Evolutionary conservation across 2,888 invertebrate species (phyloP).

Genomic region (Cerastoderma edule): DNA sequence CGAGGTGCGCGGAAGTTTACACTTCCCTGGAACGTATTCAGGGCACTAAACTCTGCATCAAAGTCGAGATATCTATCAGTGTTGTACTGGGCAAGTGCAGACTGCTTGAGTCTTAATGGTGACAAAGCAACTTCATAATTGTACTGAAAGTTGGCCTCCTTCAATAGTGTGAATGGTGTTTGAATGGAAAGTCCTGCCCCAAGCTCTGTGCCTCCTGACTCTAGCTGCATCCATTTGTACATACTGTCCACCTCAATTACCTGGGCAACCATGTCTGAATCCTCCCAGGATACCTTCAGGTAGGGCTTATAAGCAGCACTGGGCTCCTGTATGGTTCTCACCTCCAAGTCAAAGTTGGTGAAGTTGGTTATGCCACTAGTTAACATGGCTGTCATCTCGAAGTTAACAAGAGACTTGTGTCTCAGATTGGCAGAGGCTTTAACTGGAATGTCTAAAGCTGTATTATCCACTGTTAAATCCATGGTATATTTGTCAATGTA

Average conservation of each 20-base stretch:
- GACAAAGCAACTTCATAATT: slow-evolving; percentile 38
- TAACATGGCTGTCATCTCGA: slow-evolving; percentile 46
- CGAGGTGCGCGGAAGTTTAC: slow-evolving; percentile 66
- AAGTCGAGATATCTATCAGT: slow-evolving; percentile 64
- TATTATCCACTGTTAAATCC: slow-evolving; percentile 1
- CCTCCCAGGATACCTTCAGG: slow-evolving; percentile 39
- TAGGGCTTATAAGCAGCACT: slow-evolving; percentile 30
- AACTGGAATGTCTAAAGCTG: slow-evolving; percentile 10
- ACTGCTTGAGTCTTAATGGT: slow-evolving; percentile 41
- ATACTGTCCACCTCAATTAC: slow-evolving; percentile 35
- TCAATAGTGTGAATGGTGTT: slow-evolving; percentile 59
- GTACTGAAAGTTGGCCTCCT: slow-evolving; percentile 32
- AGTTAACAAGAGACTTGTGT: slow-evolving; percentile 19
- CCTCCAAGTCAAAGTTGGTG: slow-evolving; percentile 27
- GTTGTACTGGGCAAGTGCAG: slow-evolving; percentile 58
- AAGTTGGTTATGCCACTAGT: slow-evolving; percentile 51
- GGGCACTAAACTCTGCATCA: slow-evolving; percentile 42
- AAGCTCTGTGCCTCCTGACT: slow-evolving; percentile 14
- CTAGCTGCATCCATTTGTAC: background rate
- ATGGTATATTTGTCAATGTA: slow-evolving; percentile 5
- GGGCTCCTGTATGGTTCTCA: slow-evolving; percentile 6
- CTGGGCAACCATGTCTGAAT: slow-evolving; percentile 12
- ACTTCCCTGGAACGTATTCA: slow-evolving; percentile 45
- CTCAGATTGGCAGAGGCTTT: slow-evolving; percentile 14
- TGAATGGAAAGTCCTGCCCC: slow-evolving; percentile 32